These are phyloP conservation scores for Strix occidentalis DNA, from an alignment of 2,797 vertebrate genomes.

Conservation along the genomic window DNA sequence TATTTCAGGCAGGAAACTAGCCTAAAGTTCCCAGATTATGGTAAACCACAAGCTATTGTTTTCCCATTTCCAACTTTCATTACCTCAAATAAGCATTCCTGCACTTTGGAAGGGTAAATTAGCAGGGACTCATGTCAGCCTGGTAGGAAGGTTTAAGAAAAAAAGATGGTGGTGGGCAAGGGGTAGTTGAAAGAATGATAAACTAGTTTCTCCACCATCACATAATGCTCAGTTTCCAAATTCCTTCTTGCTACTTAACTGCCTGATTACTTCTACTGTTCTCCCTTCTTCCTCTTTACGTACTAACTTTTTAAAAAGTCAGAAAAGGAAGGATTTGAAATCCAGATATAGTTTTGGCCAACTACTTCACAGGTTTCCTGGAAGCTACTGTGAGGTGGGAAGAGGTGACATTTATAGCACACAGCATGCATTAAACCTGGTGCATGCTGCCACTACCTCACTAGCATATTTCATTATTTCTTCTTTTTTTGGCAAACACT, in stretches of 20 bases:
- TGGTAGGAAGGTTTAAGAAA: not conserved
- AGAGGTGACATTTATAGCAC: not conserved
- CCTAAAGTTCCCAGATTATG: not conserved
- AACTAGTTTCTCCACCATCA: not conserved
- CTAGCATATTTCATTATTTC: not conserved
- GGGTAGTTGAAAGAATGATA: not conserved
- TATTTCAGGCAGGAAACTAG: not conserved
- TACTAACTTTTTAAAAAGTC: not conserved
- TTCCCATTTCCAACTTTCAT: not conserved
- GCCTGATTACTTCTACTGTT: not conserved
- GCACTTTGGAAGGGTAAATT: not conserved
- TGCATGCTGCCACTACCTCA: not conserved
- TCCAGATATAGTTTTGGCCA: not conserved
- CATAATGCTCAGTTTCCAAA: not conserved
- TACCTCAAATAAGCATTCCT: not conserved
- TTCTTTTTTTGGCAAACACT: not conserved
- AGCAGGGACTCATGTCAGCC: not conserved
- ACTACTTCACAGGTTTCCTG: not conserved
- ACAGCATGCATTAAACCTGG: not conserved
- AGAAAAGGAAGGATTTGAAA: not conserved
- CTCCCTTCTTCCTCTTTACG: not conserved
- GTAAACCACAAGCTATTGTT: not conserved
- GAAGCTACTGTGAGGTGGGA: not conserved
- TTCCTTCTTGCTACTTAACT: not conserved
- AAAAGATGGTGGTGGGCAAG: not conserved